These are phyloP conservation scores for Gobio occitaniae DNA, from an alignment of 2,797 vertebrate genomes.

Conservation along the genomic window DNA sequence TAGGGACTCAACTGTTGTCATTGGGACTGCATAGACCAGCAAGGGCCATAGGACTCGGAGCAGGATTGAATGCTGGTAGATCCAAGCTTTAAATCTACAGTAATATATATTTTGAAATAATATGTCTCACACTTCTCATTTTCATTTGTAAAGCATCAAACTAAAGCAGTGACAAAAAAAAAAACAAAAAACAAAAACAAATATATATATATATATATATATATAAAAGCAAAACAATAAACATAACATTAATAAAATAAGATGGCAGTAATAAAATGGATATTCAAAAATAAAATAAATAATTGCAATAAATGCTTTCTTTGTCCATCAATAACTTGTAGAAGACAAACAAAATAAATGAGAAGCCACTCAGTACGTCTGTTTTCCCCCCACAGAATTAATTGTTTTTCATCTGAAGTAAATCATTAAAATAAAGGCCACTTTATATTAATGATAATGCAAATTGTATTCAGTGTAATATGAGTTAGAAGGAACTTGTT, in stretches of 20 bases:
- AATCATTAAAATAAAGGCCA: slow-evolving; percentile 5
- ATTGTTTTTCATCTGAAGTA: neutral
- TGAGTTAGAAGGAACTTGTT: neutral
- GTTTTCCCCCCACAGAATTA: neutral
- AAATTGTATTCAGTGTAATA: neutral
- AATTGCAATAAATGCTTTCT: neutral
- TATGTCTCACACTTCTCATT: neutral
- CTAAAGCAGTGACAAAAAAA: neutral
- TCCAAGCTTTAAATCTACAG: neutral
- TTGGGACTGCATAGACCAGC: too few relatives aligned
- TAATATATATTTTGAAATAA: neutral
- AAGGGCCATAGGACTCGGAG: too few relatives aligned
- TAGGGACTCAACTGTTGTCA: too few relatives aligned
- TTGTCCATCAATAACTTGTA: neutral
- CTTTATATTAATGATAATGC: slow-evolving; percentile 5
- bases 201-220: too few relatives aligned
- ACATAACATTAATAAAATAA: neutral
- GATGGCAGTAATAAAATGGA: neutral
- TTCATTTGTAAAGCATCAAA: neutral
- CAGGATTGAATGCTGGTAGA: too few relatives aligned
- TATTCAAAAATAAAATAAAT: neutral
- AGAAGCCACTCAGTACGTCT: neutral
- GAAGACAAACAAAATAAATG: neutral
- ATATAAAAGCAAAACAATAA: neutral
- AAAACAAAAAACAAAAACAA: neutral